These are phyloP conservation scores for Mastomys natalensis DNA, from an alignment of 2,113 vertebrate species.

Conservation along the genomic window DNA sequence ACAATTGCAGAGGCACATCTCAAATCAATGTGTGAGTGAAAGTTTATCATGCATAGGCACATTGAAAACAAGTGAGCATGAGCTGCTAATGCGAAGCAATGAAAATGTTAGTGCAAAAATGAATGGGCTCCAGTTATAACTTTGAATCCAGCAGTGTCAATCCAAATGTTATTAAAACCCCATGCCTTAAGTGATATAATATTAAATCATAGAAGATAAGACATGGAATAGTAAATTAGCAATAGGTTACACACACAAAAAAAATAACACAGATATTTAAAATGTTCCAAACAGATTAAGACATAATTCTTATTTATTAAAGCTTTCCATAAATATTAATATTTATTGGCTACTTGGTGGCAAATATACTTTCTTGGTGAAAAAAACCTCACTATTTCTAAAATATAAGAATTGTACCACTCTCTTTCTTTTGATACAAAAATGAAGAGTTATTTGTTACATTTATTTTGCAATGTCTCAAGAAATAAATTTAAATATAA, in stretches of 20 bases:
- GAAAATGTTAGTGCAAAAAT: conserved; percentile 14
- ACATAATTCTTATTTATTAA: background rate
- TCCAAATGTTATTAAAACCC: conserved; percentile 4
- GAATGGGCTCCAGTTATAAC: background rate
- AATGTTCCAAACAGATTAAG: background rate
- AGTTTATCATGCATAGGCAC: background rate
- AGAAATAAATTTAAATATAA: background rate
- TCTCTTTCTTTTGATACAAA: background rate
- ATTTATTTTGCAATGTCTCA: background rate
- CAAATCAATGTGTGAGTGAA: conserved; percentile 22
- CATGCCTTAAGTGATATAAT: background rate
- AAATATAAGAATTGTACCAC: background rate
- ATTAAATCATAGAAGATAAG: conserved; percentile 26
- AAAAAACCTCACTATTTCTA: background rate
- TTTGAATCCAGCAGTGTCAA: background rate
- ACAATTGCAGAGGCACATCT: conserved; percentile 17
- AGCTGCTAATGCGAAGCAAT: background rate
- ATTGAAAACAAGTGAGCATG: background rate
- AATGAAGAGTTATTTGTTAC: background rate
- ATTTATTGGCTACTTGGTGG: background rate
- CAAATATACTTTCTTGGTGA: background rate
- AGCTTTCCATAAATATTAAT: background rate
- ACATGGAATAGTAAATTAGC: background rate
- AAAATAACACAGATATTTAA: background rate
- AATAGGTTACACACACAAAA: background rate